Evolutionary conservation across 92 coral and sea anemone species (phyloP).

Genomic region (Plumapathes pennacea): DNA sequence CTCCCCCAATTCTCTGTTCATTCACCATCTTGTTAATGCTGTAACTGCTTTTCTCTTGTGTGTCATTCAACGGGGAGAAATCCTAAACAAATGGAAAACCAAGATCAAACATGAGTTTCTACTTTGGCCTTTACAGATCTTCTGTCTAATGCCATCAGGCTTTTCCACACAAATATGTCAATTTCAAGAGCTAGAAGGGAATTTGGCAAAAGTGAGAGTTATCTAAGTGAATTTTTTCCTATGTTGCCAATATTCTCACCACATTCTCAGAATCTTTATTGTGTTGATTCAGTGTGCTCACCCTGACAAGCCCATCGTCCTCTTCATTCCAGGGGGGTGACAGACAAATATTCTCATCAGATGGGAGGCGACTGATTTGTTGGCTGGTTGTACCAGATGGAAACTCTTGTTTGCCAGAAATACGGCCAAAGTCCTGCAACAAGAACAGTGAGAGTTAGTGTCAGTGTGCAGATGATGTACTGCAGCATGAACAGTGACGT

Average conservation of each 20-base stretch:
- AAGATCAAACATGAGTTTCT: no score
- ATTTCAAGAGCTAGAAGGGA: not conserved
- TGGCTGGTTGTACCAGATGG: slow-evolving; percentile 84
- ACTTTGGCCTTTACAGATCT: no score
- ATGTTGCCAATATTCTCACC: not conserved
- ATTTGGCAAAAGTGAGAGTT: not conserved
- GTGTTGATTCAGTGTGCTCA: slow-evolving; percentile 15
- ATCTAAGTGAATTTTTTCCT: not conserved
- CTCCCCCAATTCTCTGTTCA: slow-evolving; percentile 74
- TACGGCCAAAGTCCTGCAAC: slow-evolving; percentile 80
- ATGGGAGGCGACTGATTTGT: slow-evolving; percentile 89
- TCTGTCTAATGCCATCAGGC: no score
- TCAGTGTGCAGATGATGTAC: no score
- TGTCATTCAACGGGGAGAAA: slow-evolving; percentile 42
- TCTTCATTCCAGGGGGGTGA: slow-evolving; percentile 96
- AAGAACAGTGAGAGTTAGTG: no score
- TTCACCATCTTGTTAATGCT: slow-evolving; percentile 79
- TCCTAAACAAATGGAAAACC: slow-evolving; percentile 49
- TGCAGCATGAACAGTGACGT: no score
- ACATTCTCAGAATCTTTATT: not conserved
- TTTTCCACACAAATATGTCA: no score
- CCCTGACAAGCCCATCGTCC: slow-evolving; percentile 87
- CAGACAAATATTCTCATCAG: slow-evolving; percentile 90
- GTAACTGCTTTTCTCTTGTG: slow-evolving; percentile 55
- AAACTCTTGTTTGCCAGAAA: slow-evolving; percentile 74